These are phyloP conservation scores for Muntiacus muntjak DNA, from an alignment of 2,113 vertebrate genomes.

Conservation along the genomic window DNA sequence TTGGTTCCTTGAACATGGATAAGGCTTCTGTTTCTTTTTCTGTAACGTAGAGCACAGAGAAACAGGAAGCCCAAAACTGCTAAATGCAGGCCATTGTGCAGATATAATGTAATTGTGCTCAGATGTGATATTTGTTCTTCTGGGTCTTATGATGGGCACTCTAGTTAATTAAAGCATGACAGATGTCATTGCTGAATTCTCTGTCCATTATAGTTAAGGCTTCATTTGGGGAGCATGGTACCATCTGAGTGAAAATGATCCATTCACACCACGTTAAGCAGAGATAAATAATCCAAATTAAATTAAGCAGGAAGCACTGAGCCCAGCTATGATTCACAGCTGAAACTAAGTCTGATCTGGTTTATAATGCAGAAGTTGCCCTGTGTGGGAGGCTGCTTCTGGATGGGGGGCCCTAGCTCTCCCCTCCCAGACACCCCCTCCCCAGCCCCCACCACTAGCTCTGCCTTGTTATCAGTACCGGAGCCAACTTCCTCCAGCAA, in stretches of 20 bases:
- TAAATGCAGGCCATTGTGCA: not conserved
- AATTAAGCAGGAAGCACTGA: not conserved
- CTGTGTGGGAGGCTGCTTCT: not conserved
- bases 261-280: not conserved
- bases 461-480: not conserved
- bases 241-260: not conserved
- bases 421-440: not conserved
- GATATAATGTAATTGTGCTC: not conserved
- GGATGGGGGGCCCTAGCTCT: not conserved
- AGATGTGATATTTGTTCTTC: not conserved
- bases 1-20: not conserved
- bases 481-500: not conserved
- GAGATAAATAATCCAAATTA: not conserved
- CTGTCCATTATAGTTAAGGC: not conserved
- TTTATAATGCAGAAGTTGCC: not conserved
- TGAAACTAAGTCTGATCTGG: not conserved
- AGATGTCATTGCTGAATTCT: slow-evolving; percentile 3
- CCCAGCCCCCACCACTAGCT: not conserved
- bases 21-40: not conserved
- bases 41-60: not conserved
- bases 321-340: not conserved
- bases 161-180: slow-evolving; percentile 34
- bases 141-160: not conserved
- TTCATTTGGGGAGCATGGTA: slow-evolving; percentile 3
- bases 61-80: not conserved